Evolutionary conservation across 2,113 vertebrate species (phyloP).

Genomic region (Ramphastos sulfuratus): DNA sequence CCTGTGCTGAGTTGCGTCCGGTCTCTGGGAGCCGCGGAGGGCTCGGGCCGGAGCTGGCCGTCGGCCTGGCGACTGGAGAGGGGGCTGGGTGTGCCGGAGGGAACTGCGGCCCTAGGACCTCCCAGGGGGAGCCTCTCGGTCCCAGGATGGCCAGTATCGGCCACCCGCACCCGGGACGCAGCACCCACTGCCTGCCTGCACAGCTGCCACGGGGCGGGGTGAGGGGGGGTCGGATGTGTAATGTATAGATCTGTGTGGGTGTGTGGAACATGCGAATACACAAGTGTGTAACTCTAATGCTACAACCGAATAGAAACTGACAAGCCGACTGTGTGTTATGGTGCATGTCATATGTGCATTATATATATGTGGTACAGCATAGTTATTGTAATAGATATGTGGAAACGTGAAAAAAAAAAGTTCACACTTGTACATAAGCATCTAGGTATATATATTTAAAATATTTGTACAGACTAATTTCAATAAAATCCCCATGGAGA

Average conservation of each 20-base stretch:
- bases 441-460: not conserved
- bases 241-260: not conserved
- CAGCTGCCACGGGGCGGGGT: not conserved
- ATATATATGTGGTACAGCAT: too few species aligned
- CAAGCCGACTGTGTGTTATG: accelerated
- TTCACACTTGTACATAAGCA: too few species aligned
- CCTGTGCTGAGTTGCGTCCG: not conserved
- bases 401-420: not conserved
- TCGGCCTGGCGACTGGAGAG: too few species aligned
- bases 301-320: not conserved
- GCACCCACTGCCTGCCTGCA: not conserved
- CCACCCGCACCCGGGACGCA: accelerated
- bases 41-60: not conserved
- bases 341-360: accelerated
- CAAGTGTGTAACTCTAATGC: not conserved
- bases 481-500: too few species aligned
- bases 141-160: not conserved
- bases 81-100: not conserved
- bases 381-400: not conserved
- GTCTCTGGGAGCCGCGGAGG: not conserved
- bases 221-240: too few species aligned
- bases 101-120: not conserved
- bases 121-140: too few species aligned
- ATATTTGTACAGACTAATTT: too few species aligned
- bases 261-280: not conserved